These are phyloP conservation scores for Drosophila gaucha DNA, from an alignment of 2,888 invertebrate genomes.

Conservation along the genomic window DNA sequence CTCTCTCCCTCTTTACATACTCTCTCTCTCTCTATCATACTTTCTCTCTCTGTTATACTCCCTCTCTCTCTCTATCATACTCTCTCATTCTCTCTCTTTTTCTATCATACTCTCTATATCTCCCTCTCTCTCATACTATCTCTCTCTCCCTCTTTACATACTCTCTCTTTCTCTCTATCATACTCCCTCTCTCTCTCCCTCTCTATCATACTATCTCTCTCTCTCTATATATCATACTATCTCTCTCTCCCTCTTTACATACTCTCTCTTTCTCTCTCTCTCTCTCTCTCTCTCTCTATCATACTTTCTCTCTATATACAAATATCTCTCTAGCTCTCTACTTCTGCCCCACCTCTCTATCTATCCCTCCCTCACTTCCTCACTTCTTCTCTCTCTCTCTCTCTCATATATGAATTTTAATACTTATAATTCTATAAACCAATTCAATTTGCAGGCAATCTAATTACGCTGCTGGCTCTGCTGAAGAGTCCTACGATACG, in stretches of 20 bases:
- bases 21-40: no score
- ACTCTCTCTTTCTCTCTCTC: no score
- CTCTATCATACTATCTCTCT: background rate
- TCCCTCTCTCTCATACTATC: background rate
- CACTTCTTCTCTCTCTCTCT: background rate
- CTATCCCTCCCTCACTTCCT: background rate
- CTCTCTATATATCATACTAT: no score
- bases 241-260: background rate
- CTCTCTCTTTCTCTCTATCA: no score
- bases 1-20: no score
- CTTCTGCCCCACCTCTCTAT: background rate
- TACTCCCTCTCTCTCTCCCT: no score
- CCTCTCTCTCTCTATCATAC: background rate
- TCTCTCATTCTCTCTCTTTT: no score
- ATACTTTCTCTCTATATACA: no score
- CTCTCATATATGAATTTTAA: background rate
- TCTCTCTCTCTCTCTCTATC: no score
- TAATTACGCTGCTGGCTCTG: slow-evolving; percentile 92
- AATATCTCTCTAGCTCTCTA: background rate
- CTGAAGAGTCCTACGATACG: slow-evolving; percentile 91
- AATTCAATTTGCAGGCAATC: slow-evolving; percentile 88
- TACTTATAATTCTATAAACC: background rate
- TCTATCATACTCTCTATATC: no score
- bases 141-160: no score
- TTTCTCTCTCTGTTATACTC: no score